phyloP scores from a whole-genome alignment of 2,113 vertebrate species.

The Marcusenius ussheri region DNA sequence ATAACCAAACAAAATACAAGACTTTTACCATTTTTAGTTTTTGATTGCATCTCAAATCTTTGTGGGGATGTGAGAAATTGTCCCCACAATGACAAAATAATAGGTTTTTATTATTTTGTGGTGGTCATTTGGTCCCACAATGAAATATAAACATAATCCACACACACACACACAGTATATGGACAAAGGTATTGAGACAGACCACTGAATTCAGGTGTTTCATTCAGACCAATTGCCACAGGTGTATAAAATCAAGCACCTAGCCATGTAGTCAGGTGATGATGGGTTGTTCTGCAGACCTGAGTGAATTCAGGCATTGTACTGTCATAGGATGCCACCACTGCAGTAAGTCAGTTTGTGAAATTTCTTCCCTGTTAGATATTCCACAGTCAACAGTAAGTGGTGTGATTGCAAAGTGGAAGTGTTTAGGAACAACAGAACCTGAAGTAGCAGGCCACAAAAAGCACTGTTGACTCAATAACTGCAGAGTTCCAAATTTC shows the following conservation, averaged over 20 bases:
- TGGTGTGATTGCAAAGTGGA: not conserved
- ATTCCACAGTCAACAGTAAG: not conserved
- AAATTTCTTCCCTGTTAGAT: too few relatives aligned
- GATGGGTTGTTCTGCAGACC: not conserved
- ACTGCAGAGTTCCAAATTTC: not conserved
- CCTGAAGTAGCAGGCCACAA: not conserved
- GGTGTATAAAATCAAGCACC: not conserved
- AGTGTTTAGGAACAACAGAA: not conserved
- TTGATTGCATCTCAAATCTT: too few relatives aligned
- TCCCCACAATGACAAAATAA: too few relatives aligned
- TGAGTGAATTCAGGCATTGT: not conserved
- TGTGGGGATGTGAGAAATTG: too few relatives aligned
- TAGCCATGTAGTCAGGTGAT: not conserved
- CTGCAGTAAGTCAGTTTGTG: too few relatives aligned
- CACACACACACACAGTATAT: not conserved
- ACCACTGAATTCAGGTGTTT: not conserved
- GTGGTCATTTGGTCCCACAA: too few relatives aligned
- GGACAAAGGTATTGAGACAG: not conserved
- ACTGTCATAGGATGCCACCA: not conserved
- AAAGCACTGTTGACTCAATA: not conserved
- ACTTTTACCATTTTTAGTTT: too few relatives aligned
- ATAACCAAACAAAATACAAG: too few relatives aligned
- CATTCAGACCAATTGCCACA: not conserved
- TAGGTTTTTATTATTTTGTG: too few relatives aligned
- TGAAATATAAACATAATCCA: too few relatives aligned